Conservation (phyloP, 1,140 invertebrate genomes). For the Carposina sasakii region DNA sequence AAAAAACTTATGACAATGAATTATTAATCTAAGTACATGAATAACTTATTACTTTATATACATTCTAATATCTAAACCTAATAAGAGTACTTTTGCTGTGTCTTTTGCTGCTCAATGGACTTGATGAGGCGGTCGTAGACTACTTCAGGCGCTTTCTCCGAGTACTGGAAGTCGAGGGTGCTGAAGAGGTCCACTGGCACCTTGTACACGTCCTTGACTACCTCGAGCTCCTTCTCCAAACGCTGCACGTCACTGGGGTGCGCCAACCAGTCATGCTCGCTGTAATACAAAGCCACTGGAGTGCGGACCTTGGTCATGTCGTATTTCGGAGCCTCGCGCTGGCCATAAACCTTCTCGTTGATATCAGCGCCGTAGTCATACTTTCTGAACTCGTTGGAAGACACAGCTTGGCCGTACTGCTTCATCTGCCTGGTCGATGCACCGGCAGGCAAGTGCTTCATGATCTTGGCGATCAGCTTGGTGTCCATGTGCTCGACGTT, state of each 20-base stretch:
- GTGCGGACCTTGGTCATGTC: slow-evolving; percentile 74
- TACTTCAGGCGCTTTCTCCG: slow-evolving; percentile 72
- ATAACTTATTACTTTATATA: no score
- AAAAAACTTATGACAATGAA: slow-evolving; percentile 14
- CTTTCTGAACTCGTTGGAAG: slow-evolving; percentile 56
- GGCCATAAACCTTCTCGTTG: slow-evolving; percentile 70
- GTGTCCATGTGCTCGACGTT: slow-evolving; percentile 67
- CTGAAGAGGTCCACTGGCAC: slow-evolving; percentile 77
- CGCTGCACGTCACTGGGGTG: slow-evolving; percentile 76
- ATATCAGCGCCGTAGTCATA: slow-evolving; percentile 69
- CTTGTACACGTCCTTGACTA: slow-evolving; percentile 59
- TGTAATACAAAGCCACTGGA: slow-evolving; percentile 79
- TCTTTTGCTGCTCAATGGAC: slow-evolving; percentile 33
- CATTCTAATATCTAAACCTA: slow-evolving; percentile 8
- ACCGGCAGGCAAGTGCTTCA: slow-evolving; percentile 84
- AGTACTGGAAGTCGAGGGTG: slow-evolving; percentile 82
- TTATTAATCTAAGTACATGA: no score
- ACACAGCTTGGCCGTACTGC: slow-evolving; percentile 78
- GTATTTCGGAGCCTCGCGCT: slow-evolving; percentile 77
- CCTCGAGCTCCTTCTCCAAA: slow-evolving; percentile 69
- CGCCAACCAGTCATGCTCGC: slow-evolving; percentile 77
- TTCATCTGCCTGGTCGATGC: slow-evolving; percentile 84
- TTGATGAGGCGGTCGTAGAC: slow-evolving; percentile 71
- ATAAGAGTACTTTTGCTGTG: slow-evolving; percentile 4
- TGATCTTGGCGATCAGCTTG: slow-evolving; percentile 78